A percentile compares a stretch with the other conserved stretches of the same genome.
Conservation (phyloP, 2,797 vertebrate genomes). For the Xerus rutilus region DNA sequence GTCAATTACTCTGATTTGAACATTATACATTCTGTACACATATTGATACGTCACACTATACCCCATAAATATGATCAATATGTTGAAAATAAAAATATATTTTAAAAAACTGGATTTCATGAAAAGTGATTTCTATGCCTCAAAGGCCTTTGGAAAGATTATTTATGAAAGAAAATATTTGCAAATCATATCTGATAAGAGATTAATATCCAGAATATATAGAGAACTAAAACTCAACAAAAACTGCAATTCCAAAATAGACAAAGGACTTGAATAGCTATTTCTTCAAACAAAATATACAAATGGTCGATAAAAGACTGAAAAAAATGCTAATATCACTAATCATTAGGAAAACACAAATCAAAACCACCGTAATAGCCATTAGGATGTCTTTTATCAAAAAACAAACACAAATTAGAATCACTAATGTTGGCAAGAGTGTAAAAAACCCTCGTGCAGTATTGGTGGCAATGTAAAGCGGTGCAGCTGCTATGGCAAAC, state of each 20-base stretch:
- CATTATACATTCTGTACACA: too few species aligned
- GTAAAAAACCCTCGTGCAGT: not conserved
- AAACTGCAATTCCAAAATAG: not conserved
- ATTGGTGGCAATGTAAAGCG: not conserved
- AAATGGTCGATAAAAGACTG: not conserved
- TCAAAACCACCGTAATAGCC: not conserved
- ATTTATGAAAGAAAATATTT: not conserved
- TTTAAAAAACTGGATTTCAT: not conserved
- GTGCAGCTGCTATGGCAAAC: not conserved
- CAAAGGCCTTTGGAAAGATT: not conserved
- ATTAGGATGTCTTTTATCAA: too few species aligned
- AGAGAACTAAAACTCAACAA: not conserved
- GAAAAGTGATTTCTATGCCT: not conserved
- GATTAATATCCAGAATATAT: not conserved
- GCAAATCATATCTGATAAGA: not conserved
- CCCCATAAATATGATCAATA: not conserved
- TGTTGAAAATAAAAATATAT: not conserved
- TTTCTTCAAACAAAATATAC: not conserved
- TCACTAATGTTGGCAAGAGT: too few species aligned
- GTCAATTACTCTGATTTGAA: too few species aligned
- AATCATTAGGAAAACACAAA: not conserved
- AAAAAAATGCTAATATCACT: not conserved
- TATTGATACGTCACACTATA: too few species aligned
- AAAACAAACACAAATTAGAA: not conserved
- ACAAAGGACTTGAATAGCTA: not conserved